Conservation (phyloP, 1,140 invertebrate species). For the Polypedilum vanderplanki region DNA sequence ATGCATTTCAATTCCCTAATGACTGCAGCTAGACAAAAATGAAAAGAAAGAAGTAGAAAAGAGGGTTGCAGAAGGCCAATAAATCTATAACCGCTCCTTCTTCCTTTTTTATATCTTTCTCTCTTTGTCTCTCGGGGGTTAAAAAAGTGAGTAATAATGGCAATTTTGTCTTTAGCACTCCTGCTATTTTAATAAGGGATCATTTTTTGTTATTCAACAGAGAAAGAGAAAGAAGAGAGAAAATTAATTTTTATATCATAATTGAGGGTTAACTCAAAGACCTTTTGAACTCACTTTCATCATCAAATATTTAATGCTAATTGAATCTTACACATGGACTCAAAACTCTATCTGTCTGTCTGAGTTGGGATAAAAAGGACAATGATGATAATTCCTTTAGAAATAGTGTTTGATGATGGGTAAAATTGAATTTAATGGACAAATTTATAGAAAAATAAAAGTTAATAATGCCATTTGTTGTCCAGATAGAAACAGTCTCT, state of each 20-base stretch:
- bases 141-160: conserved; percentile 16
- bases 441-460: background rate
- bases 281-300: background rate
- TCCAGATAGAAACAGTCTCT: too few species aligned
- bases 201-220: background rate
- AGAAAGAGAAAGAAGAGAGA: background rate
- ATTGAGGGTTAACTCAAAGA: background rate
- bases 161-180: conserved; percentile 24
- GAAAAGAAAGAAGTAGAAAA: too few species aligned
- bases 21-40: background rate
- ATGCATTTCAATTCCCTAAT: background rate
- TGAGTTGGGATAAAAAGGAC: background rate
- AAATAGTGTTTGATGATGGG: conserved; percentile 22
- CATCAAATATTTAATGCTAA: conserved; percentile 23
- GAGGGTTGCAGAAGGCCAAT: conserved; percentile 19
- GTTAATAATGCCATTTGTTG: conserved; percentile 12
- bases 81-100: background rate
- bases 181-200: background rate
- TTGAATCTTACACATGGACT: conserved; percentile 15
- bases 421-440: conserved; percentile 28
- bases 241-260: conserved; percentile 26
- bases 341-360: too few species aligned
- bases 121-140: background rate
- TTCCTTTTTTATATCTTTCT: too few species aligned
- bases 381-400: conserved; percentile 22